Conservation (phyloP, 92 coral and sea anemone species). For the Siderastrea siderea region DNA sequence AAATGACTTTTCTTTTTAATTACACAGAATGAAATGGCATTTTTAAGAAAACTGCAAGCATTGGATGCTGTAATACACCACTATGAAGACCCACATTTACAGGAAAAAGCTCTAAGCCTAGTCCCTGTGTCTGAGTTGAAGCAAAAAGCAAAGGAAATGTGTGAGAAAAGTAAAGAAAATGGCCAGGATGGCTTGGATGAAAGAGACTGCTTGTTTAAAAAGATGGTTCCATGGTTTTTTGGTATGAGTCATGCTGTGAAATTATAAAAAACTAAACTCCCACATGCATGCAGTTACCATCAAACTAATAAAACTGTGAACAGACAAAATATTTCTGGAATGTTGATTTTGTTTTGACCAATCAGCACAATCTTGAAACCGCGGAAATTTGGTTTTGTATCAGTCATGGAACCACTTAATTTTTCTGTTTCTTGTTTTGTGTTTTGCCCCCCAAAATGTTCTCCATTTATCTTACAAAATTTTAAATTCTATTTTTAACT, state of each 20-base stretch:
- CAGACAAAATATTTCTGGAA: too few species aligned
- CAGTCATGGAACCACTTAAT: too few species aligned
- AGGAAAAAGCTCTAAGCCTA: slow-evolving; percentile 71
- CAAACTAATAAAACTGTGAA: too few species aligned
- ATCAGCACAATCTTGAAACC: too few species aligned
- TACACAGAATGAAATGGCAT: slow-evolving; percentile 43
- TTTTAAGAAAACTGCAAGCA: slow-evolving; percentile 80
- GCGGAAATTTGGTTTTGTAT: too few species aligned
- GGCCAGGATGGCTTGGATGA: slow-evolving; percentile 77
- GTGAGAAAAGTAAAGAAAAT: slow-evolving; percentile 70
- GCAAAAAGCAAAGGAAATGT: slow-evolving; percentile 72
- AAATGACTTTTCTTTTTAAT: not conserved
- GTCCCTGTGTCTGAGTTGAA: slow-evolving; percentile 87
- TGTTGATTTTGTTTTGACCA: too few species aligned
- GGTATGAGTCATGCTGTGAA: slow-evolving; percentile 64
- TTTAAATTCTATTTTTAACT: too few species aligned
- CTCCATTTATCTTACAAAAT: too few species aligned
- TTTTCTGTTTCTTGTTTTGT: too few species aligned
- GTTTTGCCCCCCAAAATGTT: too few species aligned
- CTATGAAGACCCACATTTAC: slow-evolving; percentile 85
- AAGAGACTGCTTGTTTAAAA: slow-evolving; percentile 85
- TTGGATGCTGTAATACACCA: slow-evolving; percentile 79
- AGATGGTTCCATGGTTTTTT: slow-evolving; percentile 88
- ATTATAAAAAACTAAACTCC: too few species aligned
- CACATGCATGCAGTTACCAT: too few species aligned